A percentile compares a stretch with the other conserved stretches of the same genome.
These are phyloP conservation scores for Papilio polyxenes DNA, from an alignment of 1,140 invertebrate species.

Conservation along the genomic window DNA sequence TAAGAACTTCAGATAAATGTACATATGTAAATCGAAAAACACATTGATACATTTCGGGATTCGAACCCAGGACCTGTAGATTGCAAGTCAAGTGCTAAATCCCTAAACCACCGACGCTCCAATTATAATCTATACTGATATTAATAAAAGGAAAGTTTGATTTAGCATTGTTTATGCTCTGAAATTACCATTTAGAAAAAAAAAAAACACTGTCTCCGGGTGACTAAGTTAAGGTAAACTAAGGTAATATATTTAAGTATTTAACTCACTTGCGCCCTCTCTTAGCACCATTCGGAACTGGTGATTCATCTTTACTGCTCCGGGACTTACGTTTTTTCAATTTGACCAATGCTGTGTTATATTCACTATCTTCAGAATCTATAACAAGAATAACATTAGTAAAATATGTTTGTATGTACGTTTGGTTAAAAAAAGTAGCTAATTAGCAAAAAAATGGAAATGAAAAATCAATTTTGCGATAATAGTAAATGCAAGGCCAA, in stretches of 20 bases:
- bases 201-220: too few species aligned
- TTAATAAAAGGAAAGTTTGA: too few species aligned
- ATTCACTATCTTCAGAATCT: slow-evolving; percentile 75
- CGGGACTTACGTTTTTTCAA: slow-evolving; percentile 55
- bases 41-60: too few species aligned
- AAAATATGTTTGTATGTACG: neutral
- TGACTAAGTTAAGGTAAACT: neutral
- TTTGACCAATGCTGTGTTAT: slow-evolving; percentile 66
- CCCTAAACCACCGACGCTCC: too few species aligned
- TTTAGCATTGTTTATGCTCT: too few species aligned
- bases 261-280: slow-evolving; percentile 58
- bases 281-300: slow-evolving; percentile 55
- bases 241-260: neutral
- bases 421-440: neutral
- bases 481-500: neutral
- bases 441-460: neutral
- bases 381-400: slow-evolving; percentile 22
- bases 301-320: slow-evolving; percentile 61
- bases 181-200: too few species aligned
- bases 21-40: too few species aligned
- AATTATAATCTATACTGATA: too few species aligned
- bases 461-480: neutral
- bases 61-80: too few species aligned
- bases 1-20: too few species aligned
- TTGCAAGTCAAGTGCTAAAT: too few species aligned